A percentile compares a stretch with the other conserved stretches of the same genome.
Evolutionary conservation across 2,113 vertebrate species (phyloP).

Genomic region (Fregetta grallaria): DNA sequence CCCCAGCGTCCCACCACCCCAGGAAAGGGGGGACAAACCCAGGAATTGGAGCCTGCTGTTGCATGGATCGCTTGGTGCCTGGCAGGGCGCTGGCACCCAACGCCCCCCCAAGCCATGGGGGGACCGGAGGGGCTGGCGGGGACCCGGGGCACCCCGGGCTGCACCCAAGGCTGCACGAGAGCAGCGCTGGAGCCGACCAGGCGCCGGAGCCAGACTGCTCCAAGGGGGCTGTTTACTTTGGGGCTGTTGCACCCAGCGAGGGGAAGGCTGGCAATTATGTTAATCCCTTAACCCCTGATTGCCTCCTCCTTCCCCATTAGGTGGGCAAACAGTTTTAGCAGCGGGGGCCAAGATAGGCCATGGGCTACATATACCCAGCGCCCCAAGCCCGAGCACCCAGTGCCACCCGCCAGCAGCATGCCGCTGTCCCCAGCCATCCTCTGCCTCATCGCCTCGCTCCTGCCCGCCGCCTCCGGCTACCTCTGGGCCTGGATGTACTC

Average conservation of each 20-base stretch:
- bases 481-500: constrained; percentile 91
- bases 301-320: constrained; percentile 81
- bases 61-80: no score
- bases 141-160: no score
- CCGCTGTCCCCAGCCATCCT: neutral
- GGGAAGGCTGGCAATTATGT: constrained; percentile 76
- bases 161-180: neutral
- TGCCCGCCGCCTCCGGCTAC: constrained; percentile 59
- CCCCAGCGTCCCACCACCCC: neutral
- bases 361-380: constrained; percentile 70
- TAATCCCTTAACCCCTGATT: constrained; percentile 90
- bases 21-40: neutral
- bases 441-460: constrained; percentile 26
- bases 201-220: constrained; percentile 18
- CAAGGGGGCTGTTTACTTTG: constrained; percentile 11
- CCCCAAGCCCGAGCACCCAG: neutral
- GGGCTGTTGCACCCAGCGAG: constrained; percentile 22
- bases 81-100: neutral
- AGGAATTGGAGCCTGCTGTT: neutral
- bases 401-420: neutral
- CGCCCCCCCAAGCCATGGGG: rapidly evolving
- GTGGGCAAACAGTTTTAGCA: constrained; percentile 77
- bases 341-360: neutral
- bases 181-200: neutral
- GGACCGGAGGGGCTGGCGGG: neutral